Evolutionary conservation across 2,888 invertebrate species (phyloP).

Genomic region (Cheiracanthium punctorium): DNA sequence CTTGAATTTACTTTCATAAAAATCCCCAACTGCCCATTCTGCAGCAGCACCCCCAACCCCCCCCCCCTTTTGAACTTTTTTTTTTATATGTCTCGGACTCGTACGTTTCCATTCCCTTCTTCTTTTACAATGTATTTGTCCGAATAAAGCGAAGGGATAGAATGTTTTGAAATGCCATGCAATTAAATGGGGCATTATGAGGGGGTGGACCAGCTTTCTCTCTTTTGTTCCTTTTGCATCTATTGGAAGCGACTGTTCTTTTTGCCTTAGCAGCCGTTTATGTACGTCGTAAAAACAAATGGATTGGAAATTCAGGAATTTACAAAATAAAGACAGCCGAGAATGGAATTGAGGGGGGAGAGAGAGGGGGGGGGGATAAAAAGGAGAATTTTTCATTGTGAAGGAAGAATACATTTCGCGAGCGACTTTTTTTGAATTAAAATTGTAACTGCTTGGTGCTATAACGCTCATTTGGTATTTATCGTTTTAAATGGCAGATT

Average conservation of each 20-base stretch:
- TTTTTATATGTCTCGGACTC: background rate
- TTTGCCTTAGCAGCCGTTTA: conserved; percentile 63
- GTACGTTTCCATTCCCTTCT: background rate
- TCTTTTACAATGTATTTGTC: conserved; percentile 5
- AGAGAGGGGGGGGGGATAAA: background rate
- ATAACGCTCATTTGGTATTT: too few relatives aligned
- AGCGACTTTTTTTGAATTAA: too few relatives aligned
- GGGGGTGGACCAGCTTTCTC: conserved; percentile 16
- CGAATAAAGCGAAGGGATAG: conserved; percentile 33
- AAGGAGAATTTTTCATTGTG: background rate
- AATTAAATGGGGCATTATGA: conserved; percentile 70
- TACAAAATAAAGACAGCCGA: conserved; percentile 52
- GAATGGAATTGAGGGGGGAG: conserved; percentile 37
- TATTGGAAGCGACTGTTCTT: conserved; percentile 31
- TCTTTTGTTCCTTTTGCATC: conserved; percentile 16
- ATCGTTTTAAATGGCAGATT: too few relatives aligned
- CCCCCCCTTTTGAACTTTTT: background rate
- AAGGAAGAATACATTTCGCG: too few relatives aligned
- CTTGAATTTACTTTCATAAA: conserved; percentile 66
- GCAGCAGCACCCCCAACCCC: too few relatives aligned
- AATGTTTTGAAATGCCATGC: conserved; percentile 66
- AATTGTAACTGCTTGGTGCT: too few relatives aligned
- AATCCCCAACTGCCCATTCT: conserved; percentile 32
- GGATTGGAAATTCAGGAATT: conserved; percentile 63
- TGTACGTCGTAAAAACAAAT: conserved; percentile 69